Evolutionary conservation across 2,113 vertebrate species (phyloP).

Genomic region (Regulus satrapa): DNA sequence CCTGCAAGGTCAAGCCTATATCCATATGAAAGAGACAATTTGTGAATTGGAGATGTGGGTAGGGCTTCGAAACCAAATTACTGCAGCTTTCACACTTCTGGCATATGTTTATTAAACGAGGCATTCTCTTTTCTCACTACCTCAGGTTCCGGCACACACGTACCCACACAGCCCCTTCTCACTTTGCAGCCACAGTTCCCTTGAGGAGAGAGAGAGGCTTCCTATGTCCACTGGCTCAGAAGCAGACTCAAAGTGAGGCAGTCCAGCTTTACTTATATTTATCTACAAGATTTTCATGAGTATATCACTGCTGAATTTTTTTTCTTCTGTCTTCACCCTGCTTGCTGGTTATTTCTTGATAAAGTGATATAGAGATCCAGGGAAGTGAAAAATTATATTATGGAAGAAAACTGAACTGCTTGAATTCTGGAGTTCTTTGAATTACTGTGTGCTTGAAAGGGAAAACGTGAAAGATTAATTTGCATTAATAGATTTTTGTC

Average conservation of each 20-base stretch:
- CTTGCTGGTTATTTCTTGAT: neutral
- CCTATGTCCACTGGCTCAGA: neutral
- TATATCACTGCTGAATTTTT: neutral
- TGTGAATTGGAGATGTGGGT: slow-evolving; percentile 62
- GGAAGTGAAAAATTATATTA: neutral
- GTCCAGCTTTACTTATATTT: neutral
- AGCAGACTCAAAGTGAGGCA: neutral
- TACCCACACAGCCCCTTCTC: neutral
- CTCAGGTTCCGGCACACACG: neutral
- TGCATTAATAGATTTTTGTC: neutral
- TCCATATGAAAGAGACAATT: slow-evolving; percentile 71
- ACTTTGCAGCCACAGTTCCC: neutral
- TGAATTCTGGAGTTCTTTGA: neutral
- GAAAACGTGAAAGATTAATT: neutral
- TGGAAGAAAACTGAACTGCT: neutral
- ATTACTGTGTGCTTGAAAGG: neutral
- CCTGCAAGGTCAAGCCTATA: slow-evolving; percentile 70
- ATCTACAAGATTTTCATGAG: neutral
- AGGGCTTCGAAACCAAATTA: slow-evolving; percentile 61
- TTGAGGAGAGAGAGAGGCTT: neutral
- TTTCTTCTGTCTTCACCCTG: neutral
- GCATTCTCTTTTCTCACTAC: neutral
- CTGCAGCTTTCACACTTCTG: slow-evolving; percentile 66
- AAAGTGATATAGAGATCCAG: neutral
- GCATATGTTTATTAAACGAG: slow-evolving; percentile 47